Conservation (phyloP, 2,113 vertebrate species). For the Petaurus breviceps region DNA sequence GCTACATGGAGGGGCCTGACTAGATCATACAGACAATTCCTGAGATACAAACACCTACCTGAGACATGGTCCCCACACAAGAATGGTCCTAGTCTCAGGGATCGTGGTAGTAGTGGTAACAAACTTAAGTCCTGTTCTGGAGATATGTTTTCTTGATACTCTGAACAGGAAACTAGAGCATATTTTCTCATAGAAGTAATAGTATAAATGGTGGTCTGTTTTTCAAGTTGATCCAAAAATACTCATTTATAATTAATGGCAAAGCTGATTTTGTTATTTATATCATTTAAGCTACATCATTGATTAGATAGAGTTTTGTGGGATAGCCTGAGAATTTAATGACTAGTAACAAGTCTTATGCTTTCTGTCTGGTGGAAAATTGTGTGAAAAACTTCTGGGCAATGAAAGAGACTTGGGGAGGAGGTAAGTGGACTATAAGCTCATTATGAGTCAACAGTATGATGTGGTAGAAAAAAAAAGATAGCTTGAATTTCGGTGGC, state of each 20-base stretch:
- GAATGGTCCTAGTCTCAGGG: not conserved
- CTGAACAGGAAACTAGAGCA: not conserved
- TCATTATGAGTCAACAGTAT: not conserved
- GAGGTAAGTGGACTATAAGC: not conserved
- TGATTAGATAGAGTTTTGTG: not conserved
- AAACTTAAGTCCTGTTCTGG: not conserved
- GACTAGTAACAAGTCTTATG: not conserved
- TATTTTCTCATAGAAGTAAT: slow-evolving; percentile 4
- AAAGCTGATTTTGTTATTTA: not conserved
- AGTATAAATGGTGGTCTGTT: not conserved
- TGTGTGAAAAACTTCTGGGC: not conserved
- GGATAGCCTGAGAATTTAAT: not conserved
- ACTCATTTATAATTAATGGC: not conserved
- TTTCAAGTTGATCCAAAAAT: not conserved
- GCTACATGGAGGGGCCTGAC: not conserved
- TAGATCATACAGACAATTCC: not conserved
- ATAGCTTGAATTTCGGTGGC: not conserved
- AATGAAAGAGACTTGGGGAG: not conserved
- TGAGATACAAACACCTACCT: not conserved
- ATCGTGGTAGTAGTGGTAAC: not conserved
- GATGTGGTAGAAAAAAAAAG: not conserved
- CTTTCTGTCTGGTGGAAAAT: not conserved
- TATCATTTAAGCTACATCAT: not conserved
- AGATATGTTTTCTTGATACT: not conserved
- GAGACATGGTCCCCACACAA: not conserved